phyloP scores from a whole-genome alignment of 2,113 vertebrate genomes.

The Tympanuchus pallidicinctus region DNA sequence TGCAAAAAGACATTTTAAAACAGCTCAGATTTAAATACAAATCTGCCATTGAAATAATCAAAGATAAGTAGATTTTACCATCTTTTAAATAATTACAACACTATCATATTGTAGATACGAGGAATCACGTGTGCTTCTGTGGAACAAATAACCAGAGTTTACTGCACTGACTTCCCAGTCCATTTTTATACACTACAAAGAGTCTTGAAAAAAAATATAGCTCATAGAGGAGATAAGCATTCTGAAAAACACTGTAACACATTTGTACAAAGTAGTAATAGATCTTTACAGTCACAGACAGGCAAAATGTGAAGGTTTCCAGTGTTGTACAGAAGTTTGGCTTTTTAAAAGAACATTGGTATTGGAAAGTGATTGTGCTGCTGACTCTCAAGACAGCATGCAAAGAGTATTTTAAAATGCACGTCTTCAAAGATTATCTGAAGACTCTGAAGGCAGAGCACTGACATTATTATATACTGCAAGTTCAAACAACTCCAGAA shows the following conservation, averaged over 20 bases:
- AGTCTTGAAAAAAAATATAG: neutral
- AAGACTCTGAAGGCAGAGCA: neutral
- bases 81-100: neutral
- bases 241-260: neutral
- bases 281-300: neutral
- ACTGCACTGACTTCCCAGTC: neutral
- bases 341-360: neutral
- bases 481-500: neutral
- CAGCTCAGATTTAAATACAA: neutral
- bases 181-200: neutral
- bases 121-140: neutral
- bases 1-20: constrained; percentile 66
- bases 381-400: neutral
- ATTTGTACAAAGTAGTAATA: neutral
- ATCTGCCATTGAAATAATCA: neutral
- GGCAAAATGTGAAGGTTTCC: neutral
- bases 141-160: neutral
- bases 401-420: neutral
- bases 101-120: neutral
- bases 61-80: neutral
- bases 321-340: neutral
- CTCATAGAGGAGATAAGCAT: neutral
- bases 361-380: neutral
- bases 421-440: neutral
- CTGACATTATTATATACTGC: accelerated